Base-by-base conservation (phyloP, 2,797 vertebrate genomes). In the Macropodus opercularis region DNA sequence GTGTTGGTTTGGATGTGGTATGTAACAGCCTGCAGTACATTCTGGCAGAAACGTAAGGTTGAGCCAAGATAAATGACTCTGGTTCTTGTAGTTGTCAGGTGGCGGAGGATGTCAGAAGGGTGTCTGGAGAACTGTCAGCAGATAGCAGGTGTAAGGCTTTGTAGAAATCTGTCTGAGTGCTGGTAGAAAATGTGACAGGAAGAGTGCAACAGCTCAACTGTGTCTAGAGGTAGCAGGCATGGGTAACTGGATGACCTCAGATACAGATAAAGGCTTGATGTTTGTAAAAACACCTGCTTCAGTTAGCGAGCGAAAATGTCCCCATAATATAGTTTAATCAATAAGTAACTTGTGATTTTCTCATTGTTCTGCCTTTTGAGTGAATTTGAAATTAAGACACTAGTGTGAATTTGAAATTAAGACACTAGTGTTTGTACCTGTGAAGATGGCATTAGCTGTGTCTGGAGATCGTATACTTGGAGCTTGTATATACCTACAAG, bases 91-190 rank as follows among this genome's bases (percentile, higher is more conserved):
- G 44, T 63, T 54, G 22, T 61, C 1, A 0, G 31, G 48, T 32
- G 38, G 22, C 32, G 17, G 14, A 60, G 34, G 31, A 44, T 69
- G 57, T 69, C 43, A 43, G 53, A 58, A 55, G 14, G 19, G 21
- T 36, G 42, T 62, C 42, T 62, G 15, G 38, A 50, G 39, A 38
- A 21, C 36, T 72, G 54, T 54, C n/a, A 58, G 10, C 9, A 75
- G 56, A 76, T 58, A 26, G 51, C 48, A 57, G 35, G 40, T 69
- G 56, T 23, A n/a, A 23, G 43, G 26, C 44, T 78, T 55, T 67
- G 53, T 67, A 68, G 66, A 49, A 64, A 48, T 56, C 40, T 23
- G 11, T 72, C 55, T 29, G 39, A 66, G 35, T 41, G 17, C 43
- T 31, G 43, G 39, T 35, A 38, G 46, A 23, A 44, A 63, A 35